Conservation (phyloP, 2,888 invertebrate species). For the Halictus ligatus region DNA sequence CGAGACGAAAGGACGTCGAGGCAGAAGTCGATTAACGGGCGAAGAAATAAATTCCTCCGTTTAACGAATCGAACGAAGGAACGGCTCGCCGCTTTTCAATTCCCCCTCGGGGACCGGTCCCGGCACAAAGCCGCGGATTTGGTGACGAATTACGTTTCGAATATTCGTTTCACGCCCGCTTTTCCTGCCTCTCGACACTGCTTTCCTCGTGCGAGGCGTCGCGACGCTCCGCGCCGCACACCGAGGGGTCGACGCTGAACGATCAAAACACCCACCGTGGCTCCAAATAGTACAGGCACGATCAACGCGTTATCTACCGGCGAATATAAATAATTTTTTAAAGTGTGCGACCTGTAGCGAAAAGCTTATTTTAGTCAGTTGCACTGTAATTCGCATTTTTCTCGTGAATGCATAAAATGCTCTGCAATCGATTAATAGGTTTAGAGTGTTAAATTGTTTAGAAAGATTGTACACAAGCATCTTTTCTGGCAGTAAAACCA, state of each 20-base stretch:
- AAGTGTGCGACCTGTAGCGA: background rate
- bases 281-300: background rate
- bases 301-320: background rate
- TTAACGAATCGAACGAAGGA: constrained; percentile 46
- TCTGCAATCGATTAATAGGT: no score
- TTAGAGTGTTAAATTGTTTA: no score
- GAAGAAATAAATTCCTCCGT: constrained; percentile 49
- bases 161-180: constrained; percentile 50
- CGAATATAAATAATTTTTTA: background rate
- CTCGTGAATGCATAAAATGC: no score
- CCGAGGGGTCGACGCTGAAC: background rate
- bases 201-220: constrained; percentile 28
- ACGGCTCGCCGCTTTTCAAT: constrained; percentile 43
- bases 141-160: constrained; percentile 54
- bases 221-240: background rate
- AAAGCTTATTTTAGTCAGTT: no score
- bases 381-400: no score
- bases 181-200: constrained; percentile 28
- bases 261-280: background rate
- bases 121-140: constrained; percentile 38
- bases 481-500: no score
- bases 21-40: constrained; percentile 59
- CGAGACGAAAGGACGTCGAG: constrained; percentile 18
- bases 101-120: background rate
- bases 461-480: no score